A percentile compares a stretch with the other conserved stretches of the same genome.
These are phyloP conservation scores for Halesus radiatus DNA, from an alignment of 1,140 invertebrate genomes.

Conservation along the genomic window DNA sequence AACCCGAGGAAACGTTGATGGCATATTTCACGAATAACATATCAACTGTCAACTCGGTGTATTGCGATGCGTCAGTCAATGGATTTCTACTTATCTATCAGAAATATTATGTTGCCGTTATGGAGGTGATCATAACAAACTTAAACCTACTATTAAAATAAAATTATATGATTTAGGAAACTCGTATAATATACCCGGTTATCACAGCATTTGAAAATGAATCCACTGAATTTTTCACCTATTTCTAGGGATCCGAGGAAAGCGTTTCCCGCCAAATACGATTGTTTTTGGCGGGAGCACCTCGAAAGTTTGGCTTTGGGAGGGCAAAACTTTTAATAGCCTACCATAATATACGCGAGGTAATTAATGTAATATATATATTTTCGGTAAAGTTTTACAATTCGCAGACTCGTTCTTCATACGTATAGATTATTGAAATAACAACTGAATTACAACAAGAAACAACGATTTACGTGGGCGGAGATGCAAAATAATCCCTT, in stretches of 20 bases:
- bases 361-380: slow-evolving; percentile 27
- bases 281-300: slow-evolving; percentile 60
- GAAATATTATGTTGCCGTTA: slow-evolving; percentile 65
- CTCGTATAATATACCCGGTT: too few relatives aligned
- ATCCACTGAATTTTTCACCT: background rate
- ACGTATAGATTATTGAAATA: too few relatives aligned
- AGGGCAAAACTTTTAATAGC: slow-evolving; percentile 46
- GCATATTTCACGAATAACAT: slow-evolving; percentile 60
- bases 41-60: slow-evolving; percentile 61
- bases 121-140: slow-evolving; percentile 62
- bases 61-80: slow-evolving; percentile 63
- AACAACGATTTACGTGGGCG: too few relatives aligned
- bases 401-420: too few relatives aligned
- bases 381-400: too few relatives aligned
- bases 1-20: slow-evolving; percentile 61
- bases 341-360: slow-evolving; percentile 47
- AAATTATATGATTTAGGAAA: too few relatives aligned
- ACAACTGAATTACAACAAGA: too few relatives aligned
- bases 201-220: too few relatives aligned
- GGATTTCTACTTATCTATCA: slow-evolving; percentile 66
- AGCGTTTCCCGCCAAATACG: slow-evolving; percentile 65
- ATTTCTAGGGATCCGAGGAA: slow-evolving; percentile 65
- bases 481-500: too few relatives aligned
- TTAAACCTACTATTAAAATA: background rate
- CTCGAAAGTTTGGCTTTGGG: background rate